Conservation (phyloP, 2,888 invertebrate genomes). For the Mesorhabditis belari region DNA sequence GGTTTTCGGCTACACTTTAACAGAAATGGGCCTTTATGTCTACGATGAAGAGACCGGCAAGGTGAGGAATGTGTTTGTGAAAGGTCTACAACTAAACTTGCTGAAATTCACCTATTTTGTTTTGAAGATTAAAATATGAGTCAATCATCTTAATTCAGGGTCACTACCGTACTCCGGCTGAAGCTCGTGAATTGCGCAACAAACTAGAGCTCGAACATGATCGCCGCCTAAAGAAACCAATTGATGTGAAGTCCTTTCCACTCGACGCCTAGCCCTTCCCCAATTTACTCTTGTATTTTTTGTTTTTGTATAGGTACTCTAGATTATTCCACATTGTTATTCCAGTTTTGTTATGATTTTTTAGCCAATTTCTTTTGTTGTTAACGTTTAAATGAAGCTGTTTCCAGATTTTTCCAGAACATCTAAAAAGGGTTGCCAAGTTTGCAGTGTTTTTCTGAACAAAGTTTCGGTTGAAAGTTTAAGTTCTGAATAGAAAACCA, state of each 20-base stretch:
- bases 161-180: neutral
- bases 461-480: no score
- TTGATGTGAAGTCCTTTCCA: conserved; percentile 17
- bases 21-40: conserved; percentile 38
- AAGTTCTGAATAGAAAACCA: no score
- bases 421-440: no score
- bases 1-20: conserved; percentile 35
- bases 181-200: conserved; percentile 10
- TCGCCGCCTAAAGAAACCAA: conserved; percentile 10
- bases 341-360: conserved; percentile 3
- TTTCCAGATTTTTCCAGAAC: no score
- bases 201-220: conserved; percentile 20
- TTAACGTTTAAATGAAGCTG: neutral
- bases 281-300: conserved; percentile 4
- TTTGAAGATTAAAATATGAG: neutral
- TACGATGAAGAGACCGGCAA: conserved; percentile 27
- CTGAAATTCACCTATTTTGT: neutral
- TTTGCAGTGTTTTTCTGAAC: no score
- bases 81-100: neutral
- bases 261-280: conserved; percentile 29
- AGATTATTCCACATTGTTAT: conserved; percentile 7
- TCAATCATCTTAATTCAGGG: neutral
- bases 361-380: neutral
- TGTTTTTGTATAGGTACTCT: conserved; percentile 1
- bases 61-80: conserved; percentile 5